These are phyloP conservation scores for Sialis fuliginosa DNA, from an alignment of 2,888 invertebrate species.

Conservation along the genomic window DNA sequence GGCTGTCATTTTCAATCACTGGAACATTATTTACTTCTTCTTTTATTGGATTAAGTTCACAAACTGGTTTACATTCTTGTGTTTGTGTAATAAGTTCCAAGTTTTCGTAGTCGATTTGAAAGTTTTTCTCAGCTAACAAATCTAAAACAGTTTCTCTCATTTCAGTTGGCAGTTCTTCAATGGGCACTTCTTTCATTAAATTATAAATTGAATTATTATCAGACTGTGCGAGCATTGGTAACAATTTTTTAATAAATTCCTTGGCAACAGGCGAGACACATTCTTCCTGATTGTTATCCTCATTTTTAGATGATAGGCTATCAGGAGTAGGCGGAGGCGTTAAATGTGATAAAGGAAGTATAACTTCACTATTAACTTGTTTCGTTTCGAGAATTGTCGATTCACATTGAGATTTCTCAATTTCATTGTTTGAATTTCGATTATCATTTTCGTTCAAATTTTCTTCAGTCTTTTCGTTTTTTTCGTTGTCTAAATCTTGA, in stretches of 20 bases:
- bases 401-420: not conserved
- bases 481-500: slow-evolving; percentile 23
- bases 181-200: slow-evolving; percentile 2
- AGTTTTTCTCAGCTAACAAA: not conserved
- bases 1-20: not conserved
- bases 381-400: not conserved
- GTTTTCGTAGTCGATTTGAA: not conserved
- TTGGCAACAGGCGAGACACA: slow-evolving; percentile 24
- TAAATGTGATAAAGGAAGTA: slow-evolving; percentile 12
- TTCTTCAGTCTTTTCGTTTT: slow-evolving; percentile 28
- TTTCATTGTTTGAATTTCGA: not conserved
- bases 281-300: slow-evolving; percentile 5
- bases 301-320: slow-evolving; percentile 14
- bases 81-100: not conserved
- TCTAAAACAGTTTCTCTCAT: slow-evolving; percentile 3
- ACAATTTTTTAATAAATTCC: slow-evolving; percentile 26
- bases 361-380: too few relatives aligned
- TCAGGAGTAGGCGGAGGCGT: slow-evolving; percentile 22
- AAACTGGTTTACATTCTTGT: not conserved
- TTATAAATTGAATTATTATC: slow-evolving; percentile 12
- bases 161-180: slow-evolving; percentile 2
- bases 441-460: slow-evolving; percentile 7
- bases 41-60: too few relatives aligned
- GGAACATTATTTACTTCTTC: not conserved
- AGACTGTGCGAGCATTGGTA: slow-evolving; percentile 25